Conservation (phyloP, 2,888 invertebrate species). For the Sthenelais limicola region DNA sequence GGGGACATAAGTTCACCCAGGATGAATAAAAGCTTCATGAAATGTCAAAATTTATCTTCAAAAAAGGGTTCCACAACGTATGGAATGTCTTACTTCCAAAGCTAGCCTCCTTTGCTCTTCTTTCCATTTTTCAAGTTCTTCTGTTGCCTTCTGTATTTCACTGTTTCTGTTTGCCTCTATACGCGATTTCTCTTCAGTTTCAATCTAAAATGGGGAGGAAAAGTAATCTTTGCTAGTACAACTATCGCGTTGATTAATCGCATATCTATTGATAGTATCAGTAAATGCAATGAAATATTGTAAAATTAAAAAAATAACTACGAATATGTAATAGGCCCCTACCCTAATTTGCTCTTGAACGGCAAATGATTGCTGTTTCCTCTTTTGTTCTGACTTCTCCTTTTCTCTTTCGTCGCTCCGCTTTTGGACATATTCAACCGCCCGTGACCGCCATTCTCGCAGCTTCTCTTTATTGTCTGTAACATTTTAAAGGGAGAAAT, state of each 20-base stretch:
- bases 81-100: constrained; percentile 47
- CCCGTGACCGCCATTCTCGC: constrained; percentile 74
- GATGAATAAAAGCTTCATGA: no score
- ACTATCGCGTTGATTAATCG: no score
- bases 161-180: constrained; percentile 79
- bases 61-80: no score
- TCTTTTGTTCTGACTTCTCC: constrained; percentile 66
- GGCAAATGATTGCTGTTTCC: constrained; percentile 73
- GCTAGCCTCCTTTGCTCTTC: constrained; percentile 63
- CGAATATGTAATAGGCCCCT: constrained; percentile 2
- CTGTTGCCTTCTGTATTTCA: constrained; percentile 79
- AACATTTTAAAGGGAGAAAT: no score
- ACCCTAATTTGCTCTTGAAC: constrained; percentile 78
- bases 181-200: constrained; percentile 76
- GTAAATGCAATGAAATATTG: no score
- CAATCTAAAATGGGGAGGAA: constrained; percentile 62
- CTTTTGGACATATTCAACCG: constrained; percentile 69
- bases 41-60: no score
- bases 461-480: constrained; percentile 65
- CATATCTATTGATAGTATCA: no score
- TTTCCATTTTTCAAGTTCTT: constrained; percentile 78
- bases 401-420: constrained; percentile 76
- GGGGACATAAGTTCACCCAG: no score
- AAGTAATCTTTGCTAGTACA: neutral
- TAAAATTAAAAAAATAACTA: no score